These are phyloP conservation scores for Leptoteleia sp. DNA, from an alignment of 1,140 invertebrate genomes.

Conservation along the genomic window DNA sequence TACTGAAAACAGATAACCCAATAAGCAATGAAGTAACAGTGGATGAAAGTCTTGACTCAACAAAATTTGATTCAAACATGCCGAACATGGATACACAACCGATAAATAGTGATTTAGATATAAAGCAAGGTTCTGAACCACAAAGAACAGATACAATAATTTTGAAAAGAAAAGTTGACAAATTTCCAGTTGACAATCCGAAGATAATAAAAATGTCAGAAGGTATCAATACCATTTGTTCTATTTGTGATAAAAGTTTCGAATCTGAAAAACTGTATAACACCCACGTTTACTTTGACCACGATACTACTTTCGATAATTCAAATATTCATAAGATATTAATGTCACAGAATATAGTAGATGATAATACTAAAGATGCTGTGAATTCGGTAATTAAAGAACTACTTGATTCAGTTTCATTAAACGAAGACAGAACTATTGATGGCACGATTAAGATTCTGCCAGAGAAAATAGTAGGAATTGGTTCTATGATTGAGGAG, in stretches of 20 bases:
- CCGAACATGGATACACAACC: no score
- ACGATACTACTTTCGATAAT: constrained; percentile 56
- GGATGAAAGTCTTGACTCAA: no score
- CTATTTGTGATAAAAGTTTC: constrained; percentile 42
- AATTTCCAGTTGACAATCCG: no score
- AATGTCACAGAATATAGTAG: constrained; percentile 9
- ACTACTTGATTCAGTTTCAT: constrained; percentile 8
- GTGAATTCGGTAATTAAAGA: constrained; percentile 28
- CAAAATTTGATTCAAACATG: no score
- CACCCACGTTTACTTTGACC: constrained; percentile 66
- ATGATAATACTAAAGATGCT: background rate
- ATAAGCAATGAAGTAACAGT: no score
- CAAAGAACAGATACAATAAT: no score
- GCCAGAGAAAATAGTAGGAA: constrained; percentile 33
- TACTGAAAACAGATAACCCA: no score
- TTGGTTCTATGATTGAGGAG: constrained; percentile 33
- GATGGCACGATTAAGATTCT: background rate
- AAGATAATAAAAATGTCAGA: no score
- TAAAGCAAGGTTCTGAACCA: no score
- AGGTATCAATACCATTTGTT: no score
- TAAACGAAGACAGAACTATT: constrained; percentile 2
- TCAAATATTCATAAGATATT: constrained; percentile 49
- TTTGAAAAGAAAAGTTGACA: no score
- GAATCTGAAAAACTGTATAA: constrained; percentile 28
- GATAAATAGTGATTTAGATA: no score